Percentiles rank a stretch among this genome's conserved stretches.
Evolutionary conservation across 2,113 vertebrate species (phyloP).

Genomic region (Gracilinanus agilis): DNA sequence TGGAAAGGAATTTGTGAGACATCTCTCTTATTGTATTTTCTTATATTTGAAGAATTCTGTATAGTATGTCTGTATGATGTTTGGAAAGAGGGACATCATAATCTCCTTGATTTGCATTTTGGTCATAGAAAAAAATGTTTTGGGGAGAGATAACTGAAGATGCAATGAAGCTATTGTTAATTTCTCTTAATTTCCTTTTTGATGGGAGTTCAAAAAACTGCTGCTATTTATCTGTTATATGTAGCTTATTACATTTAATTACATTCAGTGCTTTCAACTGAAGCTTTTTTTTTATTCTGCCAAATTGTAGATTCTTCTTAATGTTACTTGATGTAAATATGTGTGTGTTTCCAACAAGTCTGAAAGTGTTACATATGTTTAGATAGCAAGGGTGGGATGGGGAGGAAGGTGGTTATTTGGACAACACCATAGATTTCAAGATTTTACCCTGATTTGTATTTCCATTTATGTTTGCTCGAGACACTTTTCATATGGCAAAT

Average conservation of each 20-base stretch:
- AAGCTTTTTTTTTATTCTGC: slow-evolving; percentile 83
- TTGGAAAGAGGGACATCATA: slow-evolving; percentile 39
- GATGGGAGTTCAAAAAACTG: slow-evolving; percentile 85
- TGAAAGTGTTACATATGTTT: slow-evolving; percentile 86
- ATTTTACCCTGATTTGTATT: slow-evolving; percentile 71
- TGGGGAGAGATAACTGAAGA: slow-evolving; percentile 62
- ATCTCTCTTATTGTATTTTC: slow-evolving; percentile 41
- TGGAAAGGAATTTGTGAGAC: slow-evolving; percentile 58
- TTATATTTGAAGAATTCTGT: slow-evolving; percentile 75
- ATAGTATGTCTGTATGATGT: slow-evolving; percentile 63
- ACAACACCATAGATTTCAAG: slow-evolving; percentile 58
- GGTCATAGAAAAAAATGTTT: slow-evolving; percentile 73
- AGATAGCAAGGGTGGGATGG: slow-evolving; percentile 38
- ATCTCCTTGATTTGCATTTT: slow-evolving; percentile 80
- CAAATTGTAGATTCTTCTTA: slow-evolving; percentile 84
- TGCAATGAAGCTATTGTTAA: slow-evolving; percentile 75
- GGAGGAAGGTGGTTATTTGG: slow-evolving; percentile 57
- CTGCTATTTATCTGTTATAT: slow-evolving; percentile 87
- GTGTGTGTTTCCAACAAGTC: slow-evolving; percentile 90
- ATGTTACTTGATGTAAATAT: slow-evolving; percentile 87
- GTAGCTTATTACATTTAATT: slow-evolving; percentile 83
- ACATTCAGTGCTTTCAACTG: slow-evolving; percentile 77
- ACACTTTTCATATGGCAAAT: slow-evolving; percentile 76
- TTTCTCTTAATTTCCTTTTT: slow-evolving; percentile 75
- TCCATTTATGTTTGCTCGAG: slow-evolving; percentile 76